Evolutionary conservation across 2,113 vertebrate species (phyloP).

Genomic region (rabbit (Oryctolagus cuniculus)): mOryCun1.1 NC_091436.1:160597501-160598000

Average conservation of each 20-base stretch:
- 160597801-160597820: background rate
- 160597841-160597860: background rate
- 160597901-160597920: background rate
- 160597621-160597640: conserved; percentile 23
- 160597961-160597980: background rate
- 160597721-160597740: background rate
- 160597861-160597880: background rate
- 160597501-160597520: background rate
- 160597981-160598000: background rate
- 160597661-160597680: background rate
- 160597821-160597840: background rate
- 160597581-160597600: background rate
- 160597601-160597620: background rate
- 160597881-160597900: background rate
- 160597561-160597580: background rate
- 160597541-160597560: background rate
- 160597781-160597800: background rate
- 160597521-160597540: background rate
- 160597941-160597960: background rate
- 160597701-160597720: background rate
- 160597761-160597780: conserved; percentile 12
- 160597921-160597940: background rate
- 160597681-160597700: background rate
- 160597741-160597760: background rate
- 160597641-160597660: background rate